Percentiles rank a stretch among this genome's conserved stretches.
phyloP scores from a whole-genome alignment of 2,888 invertebrate genomes.

The Endomychus coccineus region DNA sequence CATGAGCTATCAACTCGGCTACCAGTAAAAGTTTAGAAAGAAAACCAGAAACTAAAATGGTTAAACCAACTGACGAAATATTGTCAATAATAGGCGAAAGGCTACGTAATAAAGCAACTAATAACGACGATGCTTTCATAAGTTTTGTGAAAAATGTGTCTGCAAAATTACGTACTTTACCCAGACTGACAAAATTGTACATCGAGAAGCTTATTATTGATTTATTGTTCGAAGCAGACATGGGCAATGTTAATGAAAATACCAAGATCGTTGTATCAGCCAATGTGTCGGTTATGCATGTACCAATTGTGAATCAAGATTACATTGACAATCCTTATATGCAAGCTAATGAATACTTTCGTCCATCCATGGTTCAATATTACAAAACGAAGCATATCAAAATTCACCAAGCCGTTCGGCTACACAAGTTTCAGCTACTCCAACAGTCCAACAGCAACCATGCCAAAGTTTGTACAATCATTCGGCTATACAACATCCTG shows the following conservation, averaged over 20 bases:
- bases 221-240: conserved; percentile 10
- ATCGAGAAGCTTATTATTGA: conserved; percentile 11
- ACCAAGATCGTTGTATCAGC: conserved; percentile 6
- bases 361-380: too few relatives aligned
- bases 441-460: too few relatives aligned
- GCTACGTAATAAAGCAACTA: neutral
- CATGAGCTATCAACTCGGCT: too few relatives aligned
- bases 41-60: neutral
- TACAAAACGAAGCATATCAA: too few relatives aligned
- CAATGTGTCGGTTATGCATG: too few relatives aligned
- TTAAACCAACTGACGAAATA: neutral
- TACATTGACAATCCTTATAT: too few relatives aligned
- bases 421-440: too few relatives aligned
- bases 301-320: too few relatives aligned
- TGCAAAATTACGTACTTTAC: conserved; percentile 4
- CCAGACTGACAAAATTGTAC: conserved; percentile 7
- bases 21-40: neutral
- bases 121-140: conserved; percentile 7
- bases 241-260: conserved; percentile 6
- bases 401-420: too few relatives aligned
- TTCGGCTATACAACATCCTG: too few relatives aligned
- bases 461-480: too few relatives aligned
- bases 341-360: too few relatives aligned
- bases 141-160: conserved; percentile 12
- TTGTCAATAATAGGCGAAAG: neutral